Conservation (phyloP, 2,888 invertebrate species). For the Synergus itoensis region DNA sequence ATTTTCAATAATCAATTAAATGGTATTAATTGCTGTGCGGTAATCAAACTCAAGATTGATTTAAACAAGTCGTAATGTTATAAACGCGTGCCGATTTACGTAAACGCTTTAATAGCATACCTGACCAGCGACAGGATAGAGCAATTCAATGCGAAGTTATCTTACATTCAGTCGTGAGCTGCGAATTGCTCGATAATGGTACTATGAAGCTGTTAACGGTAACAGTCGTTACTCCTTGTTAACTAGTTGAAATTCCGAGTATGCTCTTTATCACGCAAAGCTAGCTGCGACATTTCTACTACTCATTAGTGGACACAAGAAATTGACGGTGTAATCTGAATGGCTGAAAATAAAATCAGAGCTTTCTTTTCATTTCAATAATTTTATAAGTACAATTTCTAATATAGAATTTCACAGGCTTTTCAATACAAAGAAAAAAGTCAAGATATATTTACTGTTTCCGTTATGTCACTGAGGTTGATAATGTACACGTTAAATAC, state of each 20-base stretch:
- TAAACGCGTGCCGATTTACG: constrained; percentile 52
- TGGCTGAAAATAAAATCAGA: too few species aligned
- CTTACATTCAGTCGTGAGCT: constrained; percentile 57
- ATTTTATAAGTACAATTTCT: too few species aligned
- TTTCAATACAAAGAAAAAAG: too few species aligned
- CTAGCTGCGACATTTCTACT: neutral
- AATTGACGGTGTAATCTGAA: neutral
- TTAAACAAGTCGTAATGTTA: constrained; percentile 47
- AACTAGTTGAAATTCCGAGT: constrained; percentile 47
- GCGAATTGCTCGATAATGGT: constrained; percentile 62
- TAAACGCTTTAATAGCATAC: constrained; percentile 53
- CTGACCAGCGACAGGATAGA: constrained; percentile 61
- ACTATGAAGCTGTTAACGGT: constrained; percentile 55
- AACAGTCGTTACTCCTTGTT: constrained; percentile 56
- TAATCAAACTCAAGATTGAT: neutral
- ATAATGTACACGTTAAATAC: too few species aligned
- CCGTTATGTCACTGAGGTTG: too few species aligned
- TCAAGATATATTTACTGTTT: too few species aligned
- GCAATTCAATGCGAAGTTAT: constrained; percentile 66
- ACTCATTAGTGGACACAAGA: neutral
- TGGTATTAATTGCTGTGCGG: neutral
- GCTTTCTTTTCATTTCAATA: too few species aligned
- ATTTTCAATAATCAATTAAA: too few species aligned
- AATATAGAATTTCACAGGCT: too few species aligned
- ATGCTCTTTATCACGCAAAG: neutral